phyloP scores from a whole-genome alignment of 2,888 invertebrate species.

The Pogonocherus hispidulus region DNA sequence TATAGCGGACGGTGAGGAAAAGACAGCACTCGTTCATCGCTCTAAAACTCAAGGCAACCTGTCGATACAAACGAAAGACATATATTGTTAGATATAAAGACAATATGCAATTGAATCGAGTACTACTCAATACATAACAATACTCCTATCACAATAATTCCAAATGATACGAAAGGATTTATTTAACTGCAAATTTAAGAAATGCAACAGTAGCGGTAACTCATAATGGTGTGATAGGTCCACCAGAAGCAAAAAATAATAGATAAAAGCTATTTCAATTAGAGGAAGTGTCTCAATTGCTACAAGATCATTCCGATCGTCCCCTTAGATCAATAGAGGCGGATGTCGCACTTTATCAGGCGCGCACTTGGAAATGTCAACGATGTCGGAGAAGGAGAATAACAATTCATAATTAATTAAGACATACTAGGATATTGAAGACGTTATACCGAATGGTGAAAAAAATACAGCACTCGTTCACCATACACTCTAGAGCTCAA shows the following conservation, averaged over 20 bases:
- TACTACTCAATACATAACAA: too few species aligned
- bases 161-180: too few species aligned
- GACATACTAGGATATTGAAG: background rate
- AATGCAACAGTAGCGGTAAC: too few species aligned
- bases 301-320: constrained; percentile 20
- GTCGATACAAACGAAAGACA: background rate
- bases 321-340: constrained; percentile 10
- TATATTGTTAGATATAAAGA: too few species aligned
- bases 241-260: constrained; percentile 21
- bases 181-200: too few species aligned
- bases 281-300: constrained; percentile 35
- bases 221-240: constrained; percentile 26
- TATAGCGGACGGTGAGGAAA: background rate
- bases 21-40: background rate
- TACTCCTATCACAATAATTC: too few species aligned
- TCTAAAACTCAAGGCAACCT: background rate
- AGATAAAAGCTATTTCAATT: constrained; percentile 23
- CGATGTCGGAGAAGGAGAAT: background rate
- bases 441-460: background rate
- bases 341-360: constrained; percentile 13
- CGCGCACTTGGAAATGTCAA: constrained; percentile 2
- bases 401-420: background rate
- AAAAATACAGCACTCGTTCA: background rate
- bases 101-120: too few species aligned
- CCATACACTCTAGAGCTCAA: background rate